These are phyloP conservation scores for Oscheius sp. DNA, from an alignment of 2,888 invertebrate genomes.

Conservation along the genomic window DNA sequence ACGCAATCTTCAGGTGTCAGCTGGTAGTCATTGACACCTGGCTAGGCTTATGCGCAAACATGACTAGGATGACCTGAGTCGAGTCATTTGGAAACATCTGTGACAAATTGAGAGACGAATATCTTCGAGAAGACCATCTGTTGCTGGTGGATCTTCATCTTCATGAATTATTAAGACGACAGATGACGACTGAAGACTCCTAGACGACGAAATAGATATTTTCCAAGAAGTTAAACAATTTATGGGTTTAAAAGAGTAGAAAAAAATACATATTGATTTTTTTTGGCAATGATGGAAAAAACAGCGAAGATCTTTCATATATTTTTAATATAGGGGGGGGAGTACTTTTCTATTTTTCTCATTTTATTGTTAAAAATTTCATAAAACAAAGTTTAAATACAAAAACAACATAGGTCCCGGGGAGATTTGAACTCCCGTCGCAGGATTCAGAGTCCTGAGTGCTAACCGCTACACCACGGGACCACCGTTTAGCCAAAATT, in stretches of 20 bases:
- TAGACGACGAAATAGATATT: too few species aligned
- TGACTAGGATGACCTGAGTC: background rate
- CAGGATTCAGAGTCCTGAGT: conserved; percentile 56
- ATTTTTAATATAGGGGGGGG: too few species aligned
- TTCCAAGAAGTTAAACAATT: too few species aligned
- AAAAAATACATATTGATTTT: too few species aligned
- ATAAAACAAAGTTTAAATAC: background rate
- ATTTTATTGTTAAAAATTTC: too few species aligned
- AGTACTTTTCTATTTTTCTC: too few species aligned
- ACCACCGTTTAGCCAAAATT: too few species aligned
- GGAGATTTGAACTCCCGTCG: conserved; percentile 37
- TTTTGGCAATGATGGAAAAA: too few species aligned
- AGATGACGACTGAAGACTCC: conserved; percentile 15
- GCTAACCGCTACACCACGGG: conserved; percentile 50
- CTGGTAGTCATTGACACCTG: conserved; percentile 28
- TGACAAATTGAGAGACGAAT: conserved; percentile 14
- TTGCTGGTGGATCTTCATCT: background rate
- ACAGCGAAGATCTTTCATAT: too few species aligned
- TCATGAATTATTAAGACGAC: conserved; percentile 23
- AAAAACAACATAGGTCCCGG: conserved; percentile 16
- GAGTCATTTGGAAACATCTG: background rate
- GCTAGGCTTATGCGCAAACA: conserved; percentile 14
- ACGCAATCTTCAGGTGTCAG: conserved; percentile 22
- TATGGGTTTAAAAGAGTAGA: too few species aligned
- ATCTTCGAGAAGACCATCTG: conserved; percentile 26